Base-by-base conservation (phyloP, 2,113 vertebrate species). In the Tiliqua scincoides region DNA sequence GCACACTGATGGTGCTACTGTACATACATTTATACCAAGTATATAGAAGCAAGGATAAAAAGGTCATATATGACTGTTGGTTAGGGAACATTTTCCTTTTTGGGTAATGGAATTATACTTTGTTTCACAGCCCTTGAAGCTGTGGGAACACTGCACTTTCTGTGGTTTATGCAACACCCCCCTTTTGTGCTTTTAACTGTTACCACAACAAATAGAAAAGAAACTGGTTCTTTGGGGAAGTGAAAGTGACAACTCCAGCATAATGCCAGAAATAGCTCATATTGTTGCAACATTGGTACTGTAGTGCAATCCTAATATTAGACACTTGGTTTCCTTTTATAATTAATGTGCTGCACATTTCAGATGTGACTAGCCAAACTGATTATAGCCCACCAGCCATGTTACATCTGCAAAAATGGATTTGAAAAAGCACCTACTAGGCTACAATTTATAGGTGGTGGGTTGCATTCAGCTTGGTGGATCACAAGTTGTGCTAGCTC, bases 231-330 rank as follows among this genome's bases (percentile, higher is more conserved):
- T 59, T 37, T 65, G 30, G 40, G 43, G 85, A 81, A 86, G 70
- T 74, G 68, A 86, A 86, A 86, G 85, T 86, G 78, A 86, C 85
- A 2, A 59, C 37, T 54, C 10, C 32, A 79, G 48, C 43, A 77
- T 37, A 77, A 52, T 68, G 83, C 15, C 21, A 43, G 32, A 62
- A 63, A 40, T 17, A 23, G 62, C 35, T 27, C 77, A 35, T 52
- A 68, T 30, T 48, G 30, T 27, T 80, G 37, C 32, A 54, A 61
- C 8, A 18, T 63, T 76, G 40, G 65, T 57, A 57, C 54, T 48
- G 17, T 57, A 48, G 73, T 30, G 37, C 25, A 70, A 68, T 40
- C 27, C 52, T 57, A 78, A 79, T 54, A 40, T 70, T 68, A 85
- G 21, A 35, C n/a, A 72, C 59, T 78, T 80, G 67, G n/a, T 62